Conservation (phyloP, 1,140 invertebrate genomes). For the Lerema accius region DNA sequence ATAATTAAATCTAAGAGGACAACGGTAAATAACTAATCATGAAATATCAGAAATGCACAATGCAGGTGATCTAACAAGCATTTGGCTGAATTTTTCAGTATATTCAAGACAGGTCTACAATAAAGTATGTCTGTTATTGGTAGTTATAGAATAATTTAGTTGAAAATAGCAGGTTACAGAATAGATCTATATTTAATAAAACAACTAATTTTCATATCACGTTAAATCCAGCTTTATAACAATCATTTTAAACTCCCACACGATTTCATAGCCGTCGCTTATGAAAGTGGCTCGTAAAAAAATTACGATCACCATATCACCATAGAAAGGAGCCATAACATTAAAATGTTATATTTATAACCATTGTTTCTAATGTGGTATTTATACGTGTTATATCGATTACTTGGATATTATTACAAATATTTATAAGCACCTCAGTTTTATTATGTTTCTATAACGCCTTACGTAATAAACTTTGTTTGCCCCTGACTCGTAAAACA, state of each 20-base stretch:
- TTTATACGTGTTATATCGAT: slow-evolving; percentile 37
- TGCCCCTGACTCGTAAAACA: slow-evolving; percentile 7
- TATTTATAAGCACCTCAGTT: slow-evolving; percentile 22
- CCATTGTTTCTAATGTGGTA: slow-evolving; percentile 54
- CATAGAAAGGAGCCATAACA: slow-evolving; percentile 62
- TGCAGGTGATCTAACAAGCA: too few relatives aligned
- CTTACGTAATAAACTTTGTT: slow-evolving; percentile 11
- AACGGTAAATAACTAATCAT: too few relatives aligned
- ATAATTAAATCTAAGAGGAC: too few relatives aligned
- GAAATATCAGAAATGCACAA: too few relatives aligned
- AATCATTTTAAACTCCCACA: slow-evolving; percentile 15
- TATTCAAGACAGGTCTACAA: too few relatives aligned
- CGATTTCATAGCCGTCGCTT: slow-evolving; percentile 17
- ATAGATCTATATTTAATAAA: too few relatives aligned
- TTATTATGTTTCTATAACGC: slow-evolving; percentile 16
- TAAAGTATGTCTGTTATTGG: too few relatives aligned
- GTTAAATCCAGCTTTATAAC: not conserved
- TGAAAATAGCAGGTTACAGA: too few relatives aligned
- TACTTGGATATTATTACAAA: slow-evolving; percentile 25
- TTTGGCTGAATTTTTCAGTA: too few relatives aligned
- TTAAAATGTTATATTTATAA: slow-evolving; percentile 59
- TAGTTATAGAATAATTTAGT: too few relatives aligned
- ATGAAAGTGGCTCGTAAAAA: slow-evolving; percentile 50
- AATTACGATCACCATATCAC: slow-evolving; percentile 58
- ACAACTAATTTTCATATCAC: not conserved